phyloP scores from a whole-genome alignment of 2,888 invertebrate species.

The Lutraria lutraria region DNA sequence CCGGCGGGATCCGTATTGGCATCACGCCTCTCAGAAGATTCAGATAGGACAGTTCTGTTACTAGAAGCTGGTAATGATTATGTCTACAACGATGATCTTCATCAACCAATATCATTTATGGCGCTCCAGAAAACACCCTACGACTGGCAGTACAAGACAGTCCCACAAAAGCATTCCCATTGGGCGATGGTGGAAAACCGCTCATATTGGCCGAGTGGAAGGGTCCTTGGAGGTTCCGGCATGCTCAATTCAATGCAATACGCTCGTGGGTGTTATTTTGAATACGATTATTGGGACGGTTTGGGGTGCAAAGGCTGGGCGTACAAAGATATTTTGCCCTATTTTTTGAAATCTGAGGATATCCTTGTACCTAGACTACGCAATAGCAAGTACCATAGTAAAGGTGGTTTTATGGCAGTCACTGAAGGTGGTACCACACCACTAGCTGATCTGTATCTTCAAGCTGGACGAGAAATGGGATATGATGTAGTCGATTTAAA shows the following conservation, averaged over 20 bases:
- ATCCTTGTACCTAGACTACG: slow-evolving; percentile 46
- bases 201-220: slow-evolving; percentile 64
- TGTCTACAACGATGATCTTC: slow-evolving; percentile 50
- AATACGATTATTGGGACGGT: slow-evolving; percentile 62
- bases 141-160: slow-evolving; percentile 66
- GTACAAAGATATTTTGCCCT: slow-evolving; percentile 62
- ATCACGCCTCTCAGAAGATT: slow-evolving; percentile 61
- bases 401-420: slow-evolving; percentile 55
- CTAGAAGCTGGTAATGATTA: slow-evolving; percentile 65
- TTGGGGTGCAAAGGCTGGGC: slow-evolving; percentile 59
- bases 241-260: slow-evolving; percentile 65
- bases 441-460: slow-evolving; percentile 49
- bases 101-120: slow-evolving; percentile 48
- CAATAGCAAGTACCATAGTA: slow-evolving; percentile 57
- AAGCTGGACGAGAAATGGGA: slow-evolving; percentile 63
- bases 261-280: slow-evolving; percentile 58
- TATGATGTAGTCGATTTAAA: slow-evolving; percentile 60
- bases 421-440: slow-evolving; percentile 56
- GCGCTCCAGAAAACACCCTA: slow-evolving; percentile 57
- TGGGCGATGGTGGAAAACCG: slow-evolving; percentile 46
- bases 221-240: slow-evolving; percentile 65
- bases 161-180: slow-evolving; percentile 58
- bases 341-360: slow-evolving; percentile 66
- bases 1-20: slow-evolving; percentile 61
- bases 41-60: slow-evolving; percentile 48